Evolutionary conservation across 2,797 vertebrate species (phyloP).

Genomic region (Leucoraja ocellata): DNA sequence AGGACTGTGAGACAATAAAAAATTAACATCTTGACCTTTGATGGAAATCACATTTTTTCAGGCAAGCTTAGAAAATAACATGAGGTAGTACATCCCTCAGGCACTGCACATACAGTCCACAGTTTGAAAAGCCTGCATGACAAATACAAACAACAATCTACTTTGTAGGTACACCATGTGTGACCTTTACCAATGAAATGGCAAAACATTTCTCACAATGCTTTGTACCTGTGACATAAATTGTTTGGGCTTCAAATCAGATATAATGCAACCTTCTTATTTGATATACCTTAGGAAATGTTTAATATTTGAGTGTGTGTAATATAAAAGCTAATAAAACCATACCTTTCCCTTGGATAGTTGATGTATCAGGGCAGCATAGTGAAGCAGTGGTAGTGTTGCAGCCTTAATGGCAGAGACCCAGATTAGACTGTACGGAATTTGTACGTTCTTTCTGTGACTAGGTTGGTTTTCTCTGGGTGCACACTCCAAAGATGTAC

Average conservation of each 20-base stretch:
- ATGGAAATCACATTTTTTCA: not conserved
- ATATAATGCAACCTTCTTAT: not conserved
- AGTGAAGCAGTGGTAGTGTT: too few species aligned
- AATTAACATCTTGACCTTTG: not conserved
- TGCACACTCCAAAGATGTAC: too few species aligned
- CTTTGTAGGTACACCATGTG: conserved; percentile 17
- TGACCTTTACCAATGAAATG: conserved; percentile 27
- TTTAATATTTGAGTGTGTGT: not conserved
- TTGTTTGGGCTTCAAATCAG: not conserved
- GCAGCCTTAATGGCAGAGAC: too few species aligned
- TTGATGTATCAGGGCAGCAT: too few species aligned
- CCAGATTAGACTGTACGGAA: too few species aligned
- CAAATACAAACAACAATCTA: not conserved
- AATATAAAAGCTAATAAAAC: not conserved
- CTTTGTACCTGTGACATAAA: conserved; percentile 8
- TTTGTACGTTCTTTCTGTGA: too few species aligned
- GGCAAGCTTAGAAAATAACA: not conserved
- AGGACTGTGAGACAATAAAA: not conserved
- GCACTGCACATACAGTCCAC: conserved; percentile 1
- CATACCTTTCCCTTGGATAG: not conserved
- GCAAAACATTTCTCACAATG: not conserved
- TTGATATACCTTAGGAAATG: too few species aligned
- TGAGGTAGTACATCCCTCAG: not conserved
- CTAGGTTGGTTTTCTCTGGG: too few species aligned
- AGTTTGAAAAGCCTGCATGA: not conserved